phyloP scores from a whole-genome alignment of 2,888 invertebrate genomes.

The Phengaris alcon region DNA sequence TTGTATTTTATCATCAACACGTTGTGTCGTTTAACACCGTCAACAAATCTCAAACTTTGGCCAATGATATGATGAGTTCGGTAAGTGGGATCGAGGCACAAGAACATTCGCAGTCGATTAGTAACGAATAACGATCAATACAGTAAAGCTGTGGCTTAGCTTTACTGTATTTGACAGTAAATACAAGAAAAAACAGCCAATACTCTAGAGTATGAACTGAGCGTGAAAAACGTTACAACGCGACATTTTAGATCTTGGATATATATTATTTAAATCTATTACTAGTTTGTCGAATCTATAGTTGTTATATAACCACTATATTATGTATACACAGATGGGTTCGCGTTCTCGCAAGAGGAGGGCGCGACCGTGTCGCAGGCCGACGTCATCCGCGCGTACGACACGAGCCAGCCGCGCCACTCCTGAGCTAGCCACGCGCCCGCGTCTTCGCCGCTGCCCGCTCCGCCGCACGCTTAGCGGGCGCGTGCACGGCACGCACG shows the following conservation, averaged over 20 bases:
- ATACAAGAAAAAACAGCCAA: neutral
- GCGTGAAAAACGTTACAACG: neutral
- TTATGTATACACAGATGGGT: constrained; percentile 86
- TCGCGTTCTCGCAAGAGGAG: constrained; percentile 99
- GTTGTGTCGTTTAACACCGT: neutral
- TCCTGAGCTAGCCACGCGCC: constrained; percentile 67
- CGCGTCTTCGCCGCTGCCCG: constrained; percentile 28
- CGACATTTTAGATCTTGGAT: neutral
- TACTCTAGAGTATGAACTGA: too few species aligned
- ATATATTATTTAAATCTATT: neutral
- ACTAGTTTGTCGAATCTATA: neutral
- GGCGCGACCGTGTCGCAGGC: constrained; percentile 96
- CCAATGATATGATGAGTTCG: neutral
- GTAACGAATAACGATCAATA: too few species aligned
- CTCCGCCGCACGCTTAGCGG: constrained; percentile 19
- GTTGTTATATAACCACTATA: neutral
- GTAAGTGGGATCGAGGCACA: neutral
- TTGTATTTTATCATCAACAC: constrained; percentile 4
- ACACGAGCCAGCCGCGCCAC: constrained; percentile 92
- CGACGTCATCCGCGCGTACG: constrained; percentile 96
- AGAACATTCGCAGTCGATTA: too few species aligned
- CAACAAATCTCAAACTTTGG: neutral
- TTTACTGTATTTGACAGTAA: neutral
- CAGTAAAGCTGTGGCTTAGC: too few species aligned
- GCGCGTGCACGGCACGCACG: neutral